phyloP scores from a whole-genome alignment of 2,797 vertebrate genomes.

The Lutjanus argentimaculatus region DNA sequence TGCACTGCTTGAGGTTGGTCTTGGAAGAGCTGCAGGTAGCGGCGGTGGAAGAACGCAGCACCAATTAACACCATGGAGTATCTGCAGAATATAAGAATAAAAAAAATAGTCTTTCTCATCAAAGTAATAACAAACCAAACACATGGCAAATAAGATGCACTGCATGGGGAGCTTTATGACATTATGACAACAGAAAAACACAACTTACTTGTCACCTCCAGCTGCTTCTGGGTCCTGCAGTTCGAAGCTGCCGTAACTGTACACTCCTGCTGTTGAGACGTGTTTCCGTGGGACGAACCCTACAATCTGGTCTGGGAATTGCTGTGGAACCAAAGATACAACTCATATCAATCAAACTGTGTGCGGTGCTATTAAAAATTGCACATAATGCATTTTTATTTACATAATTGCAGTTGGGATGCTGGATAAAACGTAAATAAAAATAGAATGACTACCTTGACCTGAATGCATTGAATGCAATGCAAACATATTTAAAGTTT shows the following conservation, averaged over 20 bases:
- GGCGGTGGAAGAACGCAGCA: conserved; percentile 92
- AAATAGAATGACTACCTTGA: too few species aligned
- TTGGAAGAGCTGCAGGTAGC: conserved; percentile 92
- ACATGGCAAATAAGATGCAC: neutral
- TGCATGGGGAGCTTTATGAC: neutral
- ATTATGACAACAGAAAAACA: neutral
- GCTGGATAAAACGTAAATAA: too few species aligned
- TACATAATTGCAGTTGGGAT: too few species aligned
- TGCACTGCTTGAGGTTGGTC: conserved; percentile 88
- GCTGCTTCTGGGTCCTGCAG: conserved; percentile 88
- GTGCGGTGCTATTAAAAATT: neutral
- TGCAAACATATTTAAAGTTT: too few species aligned
- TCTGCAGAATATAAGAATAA: conserved; percentile 55
- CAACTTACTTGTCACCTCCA: conserved; percentile 87
- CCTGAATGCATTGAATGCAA: too few species aligned
- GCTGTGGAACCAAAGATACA: conserved; percentile 80
- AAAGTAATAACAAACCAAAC: neutral
- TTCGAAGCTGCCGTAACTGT: conserved; percentile 95
- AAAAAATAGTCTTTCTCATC: neutral
- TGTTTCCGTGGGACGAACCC: conserved; percentile 97
- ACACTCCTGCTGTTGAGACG: conserved; percentile 87
- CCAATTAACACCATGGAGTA: conserved; percentile 97
- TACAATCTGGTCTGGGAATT: conserved; percentile 95
- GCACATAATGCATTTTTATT: neutral
- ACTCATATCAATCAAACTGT: neutral